Base-by-base conservation (phyloP, 2,797 vertebrate species). In the Eulemur mongoz region DNA sequence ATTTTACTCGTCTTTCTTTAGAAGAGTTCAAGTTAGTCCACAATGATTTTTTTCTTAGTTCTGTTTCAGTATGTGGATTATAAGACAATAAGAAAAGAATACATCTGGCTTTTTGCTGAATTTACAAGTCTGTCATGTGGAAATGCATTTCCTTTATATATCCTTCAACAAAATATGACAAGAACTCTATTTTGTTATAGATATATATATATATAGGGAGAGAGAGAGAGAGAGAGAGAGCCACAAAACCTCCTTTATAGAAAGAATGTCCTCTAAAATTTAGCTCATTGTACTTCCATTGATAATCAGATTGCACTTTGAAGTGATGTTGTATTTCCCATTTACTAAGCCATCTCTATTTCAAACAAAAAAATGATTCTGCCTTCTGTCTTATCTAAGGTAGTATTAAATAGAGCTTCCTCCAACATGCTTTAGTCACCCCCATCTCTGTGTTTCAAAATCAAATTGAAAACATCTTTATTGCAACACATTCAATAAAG, bases 161-260 rank as follows among this genome's bases (percentile, higher is more conserved):
- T 18, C 30, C 61, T 54, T 96, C 40, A 97, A 97, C 92, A 50
- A 95, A 97, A 96, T 91, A 85, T 89, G n/a, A 93, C 48, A 98
- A 94, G 32, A 38, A 61, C 3, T 95, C 32, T 85, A n/a, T 75
- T 76, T 69, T 38, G 87, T 86, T 61, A 3, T 96, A 7, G 5
- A 25, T 75, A 40, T 5, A 5, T 35, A 23, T 40, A 7, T 35
- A 13, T n/a, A 32, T 1, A 40, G 4, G 6, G 5, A 40, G 40
- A 40, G 40, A 40, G 40, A 40, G 52, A 20, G 52, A 11, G 23
- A 27, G 23, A 43, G 40, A 7, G 40, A 9, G 43, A 1, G 9
- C 23, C 63, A 35, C 13, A 96, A 84, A 61, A 14, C 5, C 12
- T 72, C 57, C 17, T 13, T 91, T 25, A 76, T 52, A 91, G 84